A percentile compares a stretch with the other conserved stretches of the same genome.
Conservation (phyloP, 1,140 invertebrate genomes). For the Bathynomus jamesi region DNA sequence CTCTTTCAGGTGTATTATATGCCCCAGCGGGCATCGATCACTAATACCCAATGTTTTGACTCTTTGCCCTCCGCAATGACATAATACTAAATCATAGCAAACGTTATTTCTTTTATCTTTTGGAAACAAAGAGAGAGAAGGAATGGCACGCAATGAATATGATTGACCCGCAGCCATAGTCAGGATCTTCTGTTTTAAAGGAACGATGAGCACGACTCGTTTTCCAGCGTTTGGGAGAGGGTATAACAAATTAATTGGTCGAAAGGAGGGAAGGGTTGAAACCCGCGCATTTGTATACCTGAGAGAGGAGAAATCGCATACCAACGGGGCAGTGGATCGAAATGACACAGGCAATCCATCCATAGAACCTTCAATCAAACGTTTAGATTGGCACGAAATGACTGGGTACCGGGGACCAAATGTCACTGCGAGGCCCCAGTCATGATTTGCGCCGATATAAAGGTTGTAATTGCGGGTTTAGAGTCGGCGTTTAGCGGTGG, state of each 20-base stretch:
- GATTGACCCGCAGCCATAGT: background rate
- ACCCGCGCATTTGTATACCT: background rate
- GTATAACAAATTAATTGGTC: background rate
- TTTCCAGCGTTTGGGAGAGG: background rate
- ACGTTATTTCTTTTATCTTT: background rate
- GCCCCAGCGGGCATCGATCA: too few relatives aligned
- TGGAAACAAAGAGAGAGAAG: background rate
- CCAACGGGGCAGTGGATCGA: background rate
- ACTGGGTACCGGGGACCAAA: background rate
- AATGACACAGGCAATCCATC: background rate
- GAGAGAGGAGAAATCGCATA: background rate
- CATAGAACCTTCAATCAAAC: background rate
- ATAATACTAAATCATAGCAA: background rate
- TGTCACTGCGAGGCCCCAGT: background rate
- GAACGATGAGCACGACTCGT: background rate
- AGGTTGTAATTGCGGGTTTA: background rate
- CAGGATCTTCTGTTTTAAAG: background rate
- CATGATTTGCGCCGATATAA: background rate
- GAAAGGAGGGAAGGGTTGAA: background rate
- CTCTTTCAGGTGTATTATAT: too few relatives aligned
- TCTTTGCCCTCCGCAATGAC: too few relatives aligned
- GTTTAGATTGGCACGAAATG: background rate
- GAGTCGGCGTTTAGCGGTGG: background rate
- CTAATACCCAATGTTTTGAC: too few relatives aligned
- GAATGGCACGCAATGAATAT: background rate